Base-by-base conservation (phyloP, 2,797 vertebrate species). In the Coreius guichenoti region DNA sequence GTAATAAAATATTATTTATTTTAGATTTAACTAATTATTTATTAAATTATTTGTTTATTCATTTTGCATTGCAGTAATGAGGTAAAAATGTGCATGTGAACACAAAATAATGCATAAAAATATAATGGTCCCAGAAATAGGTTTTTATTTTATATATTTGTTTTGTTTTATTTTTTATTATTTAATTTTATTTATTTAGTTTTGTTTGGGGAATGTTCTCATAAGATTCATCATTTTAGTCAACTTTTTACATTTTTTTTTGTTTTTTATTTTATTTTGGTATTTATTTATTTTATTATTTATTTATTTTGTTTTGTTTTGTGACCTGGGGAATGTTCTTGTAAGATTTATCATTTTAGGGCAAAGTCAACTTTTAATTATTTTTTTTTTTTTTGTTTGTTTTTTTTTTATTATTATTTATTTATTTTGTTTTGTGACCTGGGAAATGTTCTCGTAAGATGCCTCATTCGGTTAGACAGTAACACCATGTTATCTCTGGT, bases 401-500 rank as follows among this genome's bases (percentile, higher is more conserved):
- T 33, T 33, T 0, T 33, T 33, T 33, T 33, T 33, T 33, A 33
- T 33, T 3, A 33, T 33, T 33, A 33, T 33, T 33, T 33, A 33
- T 33, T 3, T 33, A 17, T 4, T 47, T 29, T 26, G 4, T 47
- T 76, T 33, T n/a, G 1, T 31, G 61, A 65, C 61, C 23, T 1
- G 1, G 4, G n/a, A 0, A 63, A 54, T 14, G 11, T 29, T 49
- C 8, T 51, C 49, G 1, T 3, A 23, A 51, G 9, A 51, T 51
- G n/a, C 21, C 1, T 21, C 1, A n/a, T n/a, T 0, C 0, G 7
- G 14, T 26, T 1, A 17, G 3, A 36, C 51, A 2, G 3, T 5
- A 9, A 77, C 5, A 39, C 0, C 33, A 5, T 5, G 33, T 61
- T 26, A 58, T 76, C 49, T 76, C 13, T 49, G 21, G 39, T 29